These are phyloP conservation scores for Neodiprion pinetum DNA, from an alignment of 1,140 invertebrate species.

Conservation along the genomic window DNA sequence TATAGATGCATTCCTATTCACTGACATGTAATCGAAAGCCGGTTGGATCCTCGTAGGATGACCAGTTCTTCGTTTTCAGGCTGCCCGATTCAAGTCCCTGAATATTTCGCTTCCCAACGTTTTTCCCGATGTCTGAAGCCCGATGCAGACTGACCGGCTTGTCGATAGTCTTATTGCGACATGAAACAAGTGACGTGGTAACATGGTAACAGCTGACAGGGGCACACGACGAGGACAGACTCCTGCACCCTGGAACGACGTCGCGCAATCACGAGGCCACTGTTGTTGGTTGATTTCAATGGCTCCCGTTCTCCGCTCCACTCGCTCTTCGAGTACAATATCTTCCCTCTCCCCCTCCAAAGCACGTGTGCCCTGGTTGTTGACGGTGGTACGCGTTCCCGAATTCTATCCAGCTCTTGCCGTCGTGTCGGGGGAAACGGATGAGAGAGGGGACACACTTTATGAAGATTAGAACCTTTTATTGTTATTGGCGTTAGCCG, in stretches of 20 bases:
- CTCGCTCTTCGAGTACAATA: constrained; percentile 31
- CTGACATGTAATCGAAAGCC: too few relatives aligned
- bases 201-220: constrained; percentile 53
- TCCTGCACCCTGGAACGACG: constrained; percentile 27
- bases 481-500: constrained; percentile 38
- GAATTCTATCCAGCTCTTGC: constrained; percentile 13
- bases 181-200: constrained; percentile 27
- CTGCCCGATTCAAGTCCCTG: too few relatives aligned
- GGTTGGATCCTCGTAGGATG: too few relatives aligned
- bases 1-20: too few relatives aligned
- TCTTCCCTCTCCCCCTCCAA: constrained; percentile 21
- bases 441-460: constrained; percentile 24
- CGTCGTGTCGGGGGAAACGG: constrained; percentile 16
- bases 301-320: constrained; percentile 21
- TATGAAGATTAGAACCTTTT: constrained; percentile 44
- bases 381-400: too few relatives aligned
- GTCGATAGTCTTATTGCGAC: too few relatives aligned
- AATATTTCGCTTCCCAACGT: too few relatives aligned
- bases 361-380: constrained; percentile 16
- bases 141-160: too few relatives aligned
- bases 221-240: constrained; percentile 39
- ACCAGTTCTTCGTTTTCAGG: too few relatives aligned
- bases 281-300: constrained; percentile 40
- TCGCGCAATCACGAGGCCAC: constrained; percentile 46
- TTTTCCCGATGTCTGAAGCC: too few relatives aligned